phyloP scores from a whole-genome alignment of 2,888 invertebrate species.

The Chloroclystis v-ata region DNA sequence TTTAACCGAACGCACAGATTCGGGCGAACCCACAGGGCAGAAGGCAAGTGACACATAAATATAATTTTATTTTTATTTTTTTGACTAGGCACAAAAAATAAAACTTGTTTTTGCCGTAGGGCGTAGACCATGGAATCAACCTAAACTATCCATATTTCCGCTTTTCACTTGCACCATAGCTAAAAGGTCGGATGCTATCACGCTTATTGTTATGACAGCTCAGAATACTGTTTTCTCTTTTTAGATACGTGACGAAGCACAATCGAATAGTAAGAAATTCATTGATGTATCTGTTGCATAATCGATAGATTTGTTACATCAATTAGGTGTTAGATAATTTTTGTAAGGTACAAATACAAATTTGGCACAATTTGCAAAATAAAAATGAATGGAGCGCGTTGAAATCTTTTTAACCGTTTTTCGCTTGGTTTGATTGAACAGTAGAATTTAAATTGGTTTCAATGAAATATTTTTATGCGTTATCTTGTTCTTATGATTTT shows the following conservation, averaged over 20 bases:
- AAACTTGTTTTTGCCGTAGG: too few relatives aligned
- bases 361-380: not conserved
- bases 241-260: constrained; percentile 43
- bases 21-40: too few relatives aligned
- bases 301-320: constrained; percentile 3
- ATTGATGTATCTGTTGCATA: constrained; percentile 17
- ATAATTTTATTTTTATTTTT: too few relatives aligned
- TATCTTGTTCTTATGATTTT: too few relatives aligned
- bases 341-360: not conserved
- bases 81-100: too few relatives aligned
- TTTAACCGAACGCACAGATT: too few relatives aligned
- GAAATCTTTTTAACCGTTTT: not conserved
- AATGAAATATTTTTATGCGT: too few relatives aligned
- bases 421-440: too few relatives aligned
- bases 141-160: not conserved
- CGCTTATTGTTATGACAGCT: constrained; percentile 55
- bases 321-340: not conserved
- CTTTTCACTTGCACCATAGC: constrained; percentile 27
- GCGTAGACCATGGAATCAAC: too few relatives aligned
- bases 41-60: too few relatives aligned
- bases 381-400: constrained; percentile 5
- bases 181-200: constrained; percentile 38
- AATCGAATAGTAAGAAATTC: constrained; percentile 16
- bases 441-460: too few relatives aligned
- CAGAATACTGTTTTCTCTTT: constrained; percentile 59